Base-by-base conservation (phyloP, 2,113 vertebrate species). In the Piprites chloris region DNA sequence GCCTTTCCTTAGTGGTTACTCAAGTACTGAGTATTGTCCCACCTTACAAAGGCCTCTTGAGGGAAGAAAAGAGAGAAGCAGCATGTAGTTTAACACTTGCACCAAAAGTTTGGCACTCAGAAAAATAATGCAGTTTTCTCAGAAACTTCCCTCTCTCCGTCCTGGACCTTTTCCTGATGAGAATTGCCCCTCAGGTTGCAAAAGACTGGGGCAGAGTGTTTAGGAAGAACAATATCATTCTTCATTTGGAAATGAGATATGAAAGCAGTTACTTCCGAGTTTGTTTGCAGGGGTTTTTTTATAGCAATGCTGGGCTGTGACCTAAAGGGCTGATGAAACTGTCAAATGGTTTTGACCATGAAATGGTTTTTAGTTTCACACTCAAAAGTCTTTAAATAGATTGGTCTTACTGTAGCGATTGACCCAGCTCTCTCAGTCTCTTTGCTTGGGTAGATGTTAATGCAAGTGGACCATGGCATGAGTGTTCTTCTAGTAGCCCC, bases 51-150 rank as follows among this genome's bases (percentile, higher is more conserved):
- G 39, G 20, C 17, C 11, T 65, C 28, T 39, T 52, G 11, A 77
- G 27, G 23, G 50, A 59, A 49, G 20, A 33, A 11, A 37, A 23
- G 44, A 81, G 18, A 59, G n/a, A 77, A 73, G 28, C 15, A 44
- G 20, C 49, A n/a, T 10, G 8, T 1, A 0, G 23, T n/a, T 69
- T 20, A 85, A 49, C 9, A 28, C 18, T 44, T 80, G 11, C 33
- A 72, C 5, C 18, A 56, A 15, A 61, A 49, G 11, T 32, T 18
- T 30, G 46, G n/a, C 23, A 23, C 7, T 53, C 14, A 32, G 33
- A 81, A 59, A 50, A 14, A 16, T 10, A 15, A 47, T 12, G 6
- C 20, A 12, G 37, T 23, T n/a, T 52, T 28, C 37, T 41, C 0
- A 1, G 26, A n/a, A 37, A 15, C 13, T 87, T 69, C 6, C 11